These are phyloP conservation scores for Leptobrachium ailaonicum DNA, from an alignment of 2,113 vertebrate species.

Conservation along the genomic window DNA sequence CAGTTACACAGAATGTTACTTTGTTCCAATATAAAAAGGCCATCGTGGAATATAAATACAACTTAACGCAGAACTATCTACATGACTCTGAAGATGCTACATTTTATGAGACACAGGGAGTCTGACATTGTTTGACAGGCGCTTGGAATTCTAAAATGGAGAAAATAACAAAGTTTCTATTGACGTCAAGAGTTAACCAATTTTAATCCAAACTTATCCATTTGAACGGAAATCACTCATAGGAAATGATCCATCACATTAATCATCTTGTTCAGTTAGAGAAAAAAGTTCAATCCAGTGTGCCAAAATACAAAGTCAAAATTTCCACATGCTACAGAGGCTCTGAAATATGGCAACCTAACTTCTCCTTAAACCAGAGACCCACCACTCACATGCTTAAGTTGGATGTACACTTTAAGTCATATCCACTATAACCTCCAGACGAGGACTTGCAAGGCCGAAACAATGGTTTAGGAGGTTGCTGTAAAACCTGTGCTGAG, in stretches of 20 bases:
- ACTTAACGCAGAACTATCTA: not conserved
- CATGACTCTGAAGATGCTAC: not conserved
- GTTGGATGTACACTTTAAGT: no score
- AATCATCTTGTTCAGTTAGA: not conserved
- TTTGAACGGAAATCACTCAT: constrained; percentile 20
- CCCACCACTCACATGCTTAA: no score
- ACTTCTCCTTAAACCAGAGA: no score
- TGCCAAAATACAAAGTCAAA: not conserved
- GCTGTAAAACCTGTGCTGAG: no score
- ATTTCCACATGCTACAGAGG: constrained; percentile 9
- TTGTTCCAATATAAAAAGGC: constrained; percentile 33
- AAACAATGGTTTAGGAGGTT: no score
- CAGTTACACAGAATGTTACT: constrained; percentile 43
- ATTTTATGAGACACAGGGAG: not conserved
- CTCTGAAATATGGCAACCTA: not conserved
- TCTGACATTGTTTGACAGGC: not conserved
- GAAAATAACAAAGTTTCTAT: not conserved
- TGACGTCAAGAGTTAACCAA: not conserved
- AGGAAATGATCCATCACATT: constrained; percentile 23
- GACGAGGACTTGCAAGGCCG: no score
- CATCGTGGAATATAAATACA: constrained; percentile 21
- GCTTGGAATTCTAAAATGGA: no score
- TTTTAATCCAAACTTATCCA: constrained; percentile 12
- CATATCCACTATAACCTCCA: no score
- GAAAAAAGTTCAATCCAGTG: not conserved